Evolutionary conservation across 2,888 invertebrate genomes (phyloP).

Genomic region (Caenorhabditis doughertyi): DNA sequence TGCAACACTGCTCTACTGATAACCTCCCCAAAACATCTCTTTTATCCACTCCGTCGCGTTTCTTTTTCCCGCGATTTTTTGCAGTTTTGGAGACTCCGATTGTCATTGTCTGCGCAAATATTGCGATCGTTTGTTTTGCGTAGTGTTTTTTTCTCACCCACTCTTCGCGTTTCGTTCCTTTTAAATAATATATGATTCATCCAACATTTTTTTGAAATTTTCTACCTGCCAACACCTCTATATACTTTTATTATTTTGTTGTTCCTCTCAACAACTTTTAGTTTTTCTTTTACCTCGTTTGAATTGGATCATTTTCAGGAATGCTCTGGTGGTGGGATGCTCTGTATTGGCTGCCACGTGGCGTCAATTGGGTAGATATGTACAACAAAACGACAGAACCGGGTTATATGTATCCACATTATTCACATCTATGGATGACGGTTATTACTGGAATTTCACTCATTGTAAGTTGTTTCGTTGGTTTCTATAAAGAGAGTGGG

Average conservation of each 20-base stretch:
- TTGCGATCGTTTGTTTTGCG: conserved; percentile 31
- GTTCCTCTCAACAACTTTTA: background rate
- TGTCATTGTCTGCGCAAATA: conserved; percentile 33
- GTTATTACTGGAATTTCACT: conserved; percentile 68
- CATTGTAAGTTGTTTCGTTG: conserved; percentile 68
- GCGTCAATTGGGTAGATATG: conserved; percentile 77
- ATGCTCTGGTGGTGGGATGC: conserved; percentile 73
- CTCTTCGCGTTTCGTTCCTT: conserved; percentile 25
- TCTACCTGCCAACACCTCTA: conserved; percentile 17
- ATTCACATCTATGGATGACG: conserved; percentile 72
- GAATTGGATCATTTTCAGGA: conserved; percentile 37
- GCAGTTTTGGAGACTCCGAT: conserved; percentile 32
- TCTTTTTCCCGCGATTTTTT: conserved; percentile 37
- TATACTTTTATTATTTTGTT: conserved; percentile 13
- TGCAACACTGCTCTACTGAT: conserved; percentile 64
- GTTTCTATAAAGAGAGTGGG: no score
- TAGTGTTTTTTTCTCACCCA: conserved; percentile 17
- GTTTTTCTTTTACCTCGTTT: background rate
- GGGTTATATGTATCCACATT: conserved; percentile 70
- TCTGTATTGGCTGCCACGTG: conserved; percentile 79
- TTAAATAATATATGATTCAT: conserved; percentile 43
- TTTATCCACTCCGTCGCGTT: conserved; percentile 16
- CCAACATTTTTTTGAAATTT: conserved; percentile 7
- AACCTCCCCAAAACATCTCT: conserved; percentile 35
- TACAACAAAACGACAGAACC: conserved; percentile 63